phyloP scores from a whole-genome alignment of 1,140 invertebrate species.

The Mesaphorura yosii region DNA sequence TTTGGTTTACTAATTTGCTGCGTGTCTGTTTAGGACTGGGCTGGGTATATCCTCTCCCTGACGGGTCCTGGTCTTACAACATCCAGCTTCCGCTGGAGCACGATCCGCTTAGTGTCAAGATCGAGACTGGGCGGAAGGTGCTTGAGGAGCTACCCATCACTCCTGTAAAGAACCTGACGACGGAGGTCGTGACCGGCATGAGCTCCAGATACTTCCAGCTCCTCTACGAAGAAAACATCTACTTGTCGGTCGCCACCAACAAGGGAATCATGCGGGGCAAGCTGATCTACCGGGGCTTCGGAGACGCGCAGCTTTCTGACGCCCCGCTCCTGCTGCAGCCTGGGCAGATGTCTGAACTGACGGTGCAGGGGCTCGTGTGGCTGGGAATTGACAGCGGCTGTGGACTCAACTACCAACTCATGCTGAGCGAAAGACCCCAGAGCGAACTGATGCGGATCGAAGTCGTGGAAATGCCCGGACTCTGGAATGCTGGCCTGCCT shows the following conservation, averaged over 20 bases:
- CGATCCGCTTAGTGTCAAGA: conserved; percentile 18
- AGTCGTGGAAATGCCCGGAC: conserved; percentile 30
- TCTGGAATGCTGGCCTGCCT: conserved; percentile 27
- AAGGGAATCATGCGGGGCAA: conserved; percentile 22
- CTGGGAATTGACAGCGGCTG: conserved; percentile 64
- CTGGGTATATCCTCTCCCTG: conserved; percentile 62
- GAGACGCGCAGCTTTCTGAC: conserved; percentile 25
- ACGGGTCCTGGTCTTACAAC: conserved; percentile 59
- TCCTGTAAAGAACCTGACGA: conserved; percentile 22
- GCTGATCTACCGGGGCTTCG: conserved; percentile 26
- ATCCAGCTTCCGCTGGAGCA: conserved; percentile 43
- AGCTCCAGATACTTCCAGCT: conserved; percentile 60
- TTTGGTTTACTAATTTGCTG: too few species aligned
- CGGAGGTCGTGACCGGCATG: conserved; percentile 39
- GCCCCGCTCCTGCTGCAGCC: conserved; percentile 25
- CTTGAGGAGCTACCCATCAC: conserved; percentile 27
- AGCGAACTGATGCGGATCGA: conserved; percentile 29
- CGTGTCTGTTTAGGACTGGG: conserved; percentile 51
- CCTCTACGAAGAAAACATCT: conserved; percentile 63
- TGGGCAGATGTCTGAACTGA: conserved; percentile 6
- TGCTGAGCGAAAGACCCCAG: conserved; percentile 31
- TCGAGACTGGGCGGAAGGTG: conserved; percentile 29
- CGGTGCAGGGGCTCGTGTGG: conserved; percentile 61
- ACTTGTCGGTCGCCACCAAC: conserved; percentile 48
- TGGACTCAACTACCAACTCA: conserved; percentile 68